Evolutionary conservation across 2,888 invertebrate genomes (phyloP), one percentile per base, ranked within the genome.

Genomic region (Iphiclides podalirius): DNA sequence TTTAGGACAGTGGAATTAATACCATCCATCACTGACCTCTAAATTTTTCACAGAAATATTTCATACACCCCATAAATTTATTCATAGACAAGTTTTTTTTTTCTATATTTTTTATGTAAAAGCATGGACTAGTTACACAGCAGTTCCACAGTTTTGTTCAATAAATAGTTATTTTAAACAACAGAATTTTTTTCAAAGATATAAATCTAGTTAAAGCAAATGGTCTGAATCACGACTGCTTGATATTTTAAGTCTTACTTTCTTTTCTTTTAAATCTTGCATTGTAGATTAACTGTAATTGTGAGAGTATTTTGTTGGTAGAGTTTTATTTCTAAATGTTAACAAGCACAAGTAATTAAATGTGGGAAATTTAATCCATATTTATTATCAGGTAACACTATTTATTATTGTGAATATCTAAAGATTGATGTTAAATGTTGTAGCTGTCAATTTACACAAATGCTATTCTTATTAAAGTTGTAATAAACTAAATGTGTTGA

Each of bases 391-490:
- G 9, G 15, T 36, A 23, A 2, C 15, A 35, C 16, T 26, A 26
- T 35, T n/a, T n/a, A 44, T 36, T 41, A 35, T 49, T 44, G 35
- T 44, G 28, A 16, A 14, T 3, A 20, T 6, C 3, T 20, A 35
- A 23, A 13, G 9, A 33, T 36, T 47, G 28, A 42, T 20, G 15
- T 12, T 17, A 15, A 36, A 36, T 59, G 47, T 52, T 46, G 38
- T 35, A 53, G 53, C 42, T 55, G 47, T 58, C 52, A 52, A 54
- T 54, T 57, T 49, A 52, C 57, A 48, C 54, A 55, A 53, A 31
- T 57, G 43, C 60, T 57, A 57, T 56, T 59, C 44, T 58, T 57
- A 52, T 55, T 52, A 49, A 58, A 57, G n/a, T n/a, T 60, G 55
- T 47, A 20, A 23, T 42, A 23, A 36, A 47, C 59, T 36, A 61